Base-by-base conservation (phyloP, 2,113 vertebrate genomes). In the Carassius gibelio region DNA sequence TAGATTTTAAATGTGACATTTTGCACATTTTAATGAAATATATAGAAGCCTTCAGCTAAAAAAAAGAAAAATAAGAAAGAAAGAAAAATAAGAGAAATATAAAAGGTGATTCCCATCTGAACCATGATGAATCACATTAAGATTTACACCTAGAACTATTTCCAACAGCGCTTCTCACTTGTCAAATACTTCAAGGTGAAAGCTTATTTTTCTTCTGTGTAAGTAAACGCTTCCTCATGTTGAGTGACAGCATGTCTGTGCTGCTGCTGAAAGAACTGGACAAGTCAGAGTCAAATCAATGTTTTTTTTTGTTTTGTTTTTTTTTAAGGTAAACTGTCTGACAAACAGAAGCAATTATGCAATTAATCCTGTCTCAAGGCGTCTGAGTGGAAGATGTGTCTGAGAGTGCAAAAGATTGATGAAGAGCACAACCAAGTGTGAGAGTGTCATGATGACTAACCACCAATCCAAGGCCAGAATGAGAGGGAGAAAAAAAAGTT, bases 141-240 rank as follows among this genome's bases (percentile, higher is more conserved):
- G 15, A 11, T 77, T 57, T 10, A 77, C 75, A 77, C 75, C 26
- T 5, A 21, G 17, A 77, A 77, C 26, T 55, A 57, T 55, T 77
- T 36, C 52, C 55, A 77, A 57, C 50, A 77, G 75, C 75, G 11
- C 9, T 36, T 77, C 26, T 26, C 75, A 57, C 26, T 34, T 77
- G 30, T 57, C 50, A 59, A 8, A 83, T 19, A 74, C 81, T 8
- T 57, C 50, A 19, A 74, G 50, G 79, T 48, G 55, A 76, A 45
- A 76, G 61, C 66, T 57, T 66, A 30, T 66, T 34, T 34, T 15
- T 68, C 11, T 64, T 13, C 15, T 21, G 75, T 34, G 15, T 36
- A 57, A 38, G 19, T 8, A 57, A 69, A 86, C 1, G 5, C 10
- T 30, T 57, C 71, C 1, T 11, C 9, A 3, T n/a, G 66, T 75